Conservation (phyloP, 2,113 vertebrate species). For the Tetraodon nigroviridis region DNA sequence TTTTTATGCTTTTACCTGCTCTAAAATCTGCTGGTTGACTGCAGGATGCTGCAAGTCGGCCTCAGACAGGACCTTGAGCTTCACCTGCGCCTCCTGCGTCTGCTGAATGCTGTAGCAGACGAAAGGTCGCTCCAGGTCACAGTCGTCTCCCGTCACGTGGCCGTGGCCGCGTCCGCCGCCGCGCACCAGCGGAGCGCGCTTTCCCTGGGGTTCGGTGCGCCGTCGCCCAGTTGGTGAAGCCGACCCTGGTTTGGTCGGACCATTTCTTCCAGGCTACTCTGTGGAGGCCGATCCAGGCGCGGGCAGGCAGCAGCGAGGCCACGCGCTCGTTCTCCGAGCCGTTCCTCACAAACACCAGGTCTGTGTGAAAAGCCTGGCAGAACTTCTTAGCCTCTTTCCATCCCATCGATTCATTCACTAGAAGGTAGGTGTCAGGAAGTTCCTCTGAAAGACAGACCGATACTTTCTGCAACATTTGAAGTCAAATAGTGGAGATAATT, state of each 20-base stretch:
- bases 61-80: constrained; percentile 29
- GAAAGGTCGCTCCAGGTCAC: neutral
- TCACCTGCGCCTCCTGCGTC: neutral
- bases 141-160: neutral
- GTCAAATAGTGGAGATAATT: no score
- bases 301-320: fast-evolving
- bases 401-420: fast-evolving
- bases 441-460: constrained; percentile 10
- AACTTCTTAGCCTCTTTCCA: constrained; percentile 1
- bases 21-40: constrained; percentile 20
- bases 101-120: constrained; percentile 11
- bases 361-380: constrained; percentile 26
- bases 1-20: constrained; percentile 27
- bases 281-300: constrained; percentile 44
- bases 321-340: constrained; percentile 11
- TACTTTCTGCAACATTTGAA: no score
- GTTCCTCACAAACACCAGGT: constrained; percentile 32
- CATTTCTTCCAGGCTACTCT: constrained; percentile 23
- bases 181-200: neutral
- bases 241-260: constrained; percentile 23
- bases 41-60: constrained; percentile 29
- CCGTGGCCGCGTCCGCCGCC: neutral
- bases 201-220: fast-evolving
- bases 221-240: constrained; percentile 19
- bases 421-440: constrained; percentile 1